phyloP scores from a whole-genome alignment of 1,140 invertebrate species.

The Euwallacea similis region DNA sequence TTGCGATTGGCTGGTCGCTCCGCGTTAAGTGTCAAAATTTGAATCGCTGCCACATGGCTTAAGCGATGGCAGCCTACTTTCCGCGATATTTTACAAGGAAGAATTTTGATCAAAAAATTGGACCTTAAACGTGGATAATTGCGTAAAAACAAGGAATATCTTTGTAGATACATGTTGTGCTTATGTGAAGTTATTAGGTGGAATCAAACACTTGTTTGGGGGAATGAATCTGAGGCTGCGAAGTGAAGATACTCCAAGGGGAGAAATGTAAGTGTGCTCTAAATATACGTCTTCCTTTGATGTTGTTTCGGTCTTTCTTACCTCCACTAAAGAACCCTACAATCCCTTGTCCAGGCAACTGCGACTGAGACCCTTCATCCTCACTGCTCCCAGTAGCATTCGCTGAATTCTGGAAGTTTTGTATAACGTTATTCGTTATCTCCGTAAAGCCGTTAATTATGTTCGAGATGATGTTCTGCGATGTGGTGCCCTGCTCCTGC shows the following conservation, averaged over 20 bases:
- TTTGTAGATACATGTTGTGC: too few relatives aligned
- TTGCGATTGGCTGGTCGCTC: too few relatives aligned
- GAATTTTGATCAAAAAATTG: too few relatives aligned
- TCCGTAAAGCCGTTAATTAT: conserved; percentile 27
- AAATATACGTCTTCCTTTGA: not conserved
- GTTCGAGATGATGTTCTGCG: conserved; percentile 39
- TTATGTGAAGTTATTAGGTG: too few relatives aligned
- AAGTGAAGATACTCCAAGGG: not conserved
- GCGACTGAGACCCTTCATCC: conserved; percentile 31
- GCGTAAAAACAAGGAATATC: too few relatives aligned
- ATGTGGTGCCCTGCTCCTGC: conserved; percentile 9
- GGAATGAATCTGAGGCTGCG: not conserved
- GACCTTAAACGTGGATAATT: too few relatives aligned
- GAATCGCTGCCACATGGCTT: too few relatives aligned
- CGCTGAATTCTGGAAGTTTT: conserved; percentile 26
- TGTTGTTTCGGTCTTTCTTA: conserved; percentile 15
- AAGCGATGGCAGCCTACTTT: too few relatives aligned
- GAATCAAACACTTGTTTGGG: too few relatives aligned
- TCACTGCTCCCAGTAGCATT: conserved; percentile 25
- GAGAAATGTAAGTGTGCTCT: not conserved
- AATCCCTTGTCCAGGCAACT: conserved; percentile 24
- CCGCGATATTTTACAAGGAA: too few relatives aligned
- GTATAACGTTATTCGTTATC: conserved; percentile 37
- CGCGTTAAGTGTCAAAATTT: too few relatives aligned
- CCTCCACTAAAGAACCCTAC: conserved; percentile 27